A percentile compares a stretch with the other conserved stretches of the same genome.
phyloP scores from a whole-genome alignment of 2,888 invertebrate species.

The Ceriagrion tenellum region DNA sequence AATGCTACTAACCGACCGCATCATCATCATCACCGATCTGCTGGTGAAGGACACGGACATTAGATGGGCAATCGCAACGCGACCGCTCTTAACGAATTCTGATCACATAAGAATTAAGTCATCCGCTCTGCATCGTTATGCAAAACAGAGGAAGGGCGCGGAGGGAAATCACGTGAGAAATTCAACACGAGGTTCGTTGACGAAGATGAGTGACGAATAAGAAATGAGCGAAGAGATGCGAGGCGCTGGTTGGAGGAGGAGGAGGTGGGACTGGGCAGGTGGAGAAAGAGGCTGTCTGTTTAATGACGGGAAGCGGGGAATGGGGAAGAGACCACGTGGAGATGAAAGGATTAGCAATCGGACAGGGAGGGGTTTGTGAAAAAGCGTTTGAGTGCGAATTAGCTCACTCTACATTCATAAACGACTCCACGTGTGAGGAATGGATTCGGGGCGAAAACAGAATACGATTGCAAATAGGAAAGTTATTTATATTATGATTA shows the following conservation, averaged over 20 bases:
- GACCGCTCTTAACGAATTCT: not conserved
- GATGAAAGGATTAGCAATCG: too few species aligned
- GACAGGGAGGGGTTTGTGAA: too few species aligned
- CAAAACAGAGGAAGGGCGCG: not conserved
- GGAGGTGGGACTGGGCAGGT: not conserved
- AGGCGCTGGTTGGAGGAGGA: not conserved
- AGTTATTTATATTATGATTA: too few species aligned
- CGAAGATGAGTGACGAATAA: not conserved
- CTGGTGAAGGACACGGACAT: not conserved
- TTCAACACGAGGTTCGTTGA: not conserved
- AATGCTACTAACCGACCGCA: too few species aligned
- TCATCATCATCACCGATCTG: too few species aligned
- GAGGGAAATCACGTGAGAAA: not conserved
- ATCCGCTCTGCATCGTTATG: not conserved
- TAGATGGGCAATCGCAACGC: not conserved
- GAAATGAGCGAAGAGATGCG: not conserved
- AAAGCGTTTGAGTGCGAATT: too few species aligned
- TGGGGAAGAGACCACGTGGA: not conserved
- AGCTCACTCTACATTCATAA: too few species aligned
- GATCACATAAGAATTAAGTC: constrained; percentile 36
- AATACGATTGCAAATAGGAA: too few species aligned
- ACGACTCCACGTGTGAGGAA: too few species aligned
- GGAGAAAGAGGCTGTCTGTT: not conserved
- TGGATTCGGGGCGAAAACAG: too few species aligned
- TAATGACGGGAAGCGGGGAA: not conserved